Evolutionary conservation across 1,140 invertebrate genomes (phyloP), one percentile per base, ranked within the genome.

Genomic region (Philotrypesis tridentata): DNA sequence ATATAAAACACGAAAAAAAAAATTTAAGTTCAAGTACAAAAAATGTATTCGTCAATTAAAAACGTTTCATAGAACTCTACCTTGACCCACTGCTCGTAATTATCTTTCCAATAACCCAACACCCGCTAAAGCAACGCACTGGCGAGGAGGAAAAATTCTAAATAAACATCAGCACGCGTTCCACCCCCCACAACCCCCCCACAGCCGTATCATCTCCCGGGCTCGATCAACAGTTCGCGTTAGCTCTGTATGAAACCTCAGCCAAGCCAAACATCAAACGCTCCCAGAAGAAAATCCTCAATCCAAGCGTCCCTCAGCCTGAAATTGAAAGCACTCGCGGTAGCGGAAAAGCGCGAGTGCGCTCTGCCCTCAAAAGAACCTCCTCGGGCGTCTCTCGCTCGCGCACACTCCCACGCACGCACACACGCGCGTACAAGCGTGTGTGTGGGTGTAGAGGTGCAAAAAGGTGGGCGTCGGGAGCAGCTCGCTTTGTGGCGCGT

Each of bases 401-500:
- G 33, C 33, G 9, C 33, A 37, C 33, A 37, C 4, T 5, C 33
- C 9, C 33, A 37, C 9, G 33, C 9, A 55, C 33, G 9, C 9
- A 9, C 9, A 55, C 21, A 55, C 21, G 21, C 21, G 48, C 5
- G 1, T 21, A 21, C 21, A 33, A 5, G 31, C 21, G 21, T 68
- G 37, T 31, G 27, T 21, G 27, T n/a, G 14, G 31, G 9, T 37
- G 72, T 31, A 73, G 61, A 31, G 63, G 71, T 68, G 74, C 61
- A 81, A 14, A 29, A 31, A 31, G 48, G 87, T 87, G 89, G 86
- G 87, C 87, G 88, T 90, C 87, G 87, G 87, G 88, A n/a, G n/a
- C n/a, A n/a, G n/a, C n/a, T n/a, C 87, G 89, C 90, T 91, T 92
- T 91, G 90, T 90, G 89, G 88, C 89, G 90, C 90, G 90, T 91